phyloP scores from a whole-genome alignment of 2,797 vertebrate species.

The Rhinella marina region DNA sequence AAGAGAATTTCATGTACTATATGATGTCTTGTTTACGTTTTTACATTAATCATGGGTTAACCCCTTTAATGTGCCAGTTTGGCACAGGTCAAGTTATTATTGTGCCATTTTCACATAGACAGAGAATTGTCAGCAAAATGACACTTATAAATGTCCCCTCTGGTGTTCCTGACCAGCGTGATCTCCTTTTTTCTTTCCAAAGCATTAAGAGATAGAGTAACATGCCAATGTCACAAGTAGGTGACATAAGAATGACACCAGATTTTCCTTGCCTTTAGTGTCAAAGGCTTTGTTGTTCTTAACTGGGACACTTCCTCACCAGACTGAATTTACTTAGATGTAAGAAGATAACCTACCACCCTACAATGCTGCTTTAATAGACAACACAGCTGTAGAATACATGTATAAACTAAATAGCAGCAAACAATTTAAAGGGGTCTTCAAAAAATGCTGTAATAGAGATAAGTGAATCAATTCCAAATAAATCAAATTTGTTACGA shows the following conservation, averaged over 20 bases:
- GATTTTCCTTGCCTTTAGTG: constrained; percentile 33
- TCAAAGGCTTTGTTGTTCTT: constrained; percentile 24
- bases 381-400: background rate
- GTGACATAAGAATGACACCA: constrained; percentile 24
- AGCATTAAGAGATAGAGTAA: constrained; percentile 17
- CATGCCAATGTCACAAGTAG: constrained; percentile 6
- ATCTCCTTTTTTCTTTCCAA: background rate
- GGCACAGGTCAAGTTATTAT: background rate
- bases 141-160: background rate
- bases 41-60: too few relatives aligned
- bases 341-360: constrained; percentile 3
- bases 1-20: too few relatives aligned
- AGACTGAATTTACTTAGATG: constrained; percentile 17
- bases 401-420: background rate
- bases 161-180: background rate
- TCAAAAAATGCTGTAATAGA: too few relatives aligned
- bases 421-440: too few relatives aligned
- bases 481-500: too few relatives aligned
- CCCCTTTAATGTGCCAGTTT: too few relatives aligned
- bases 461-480: too few relatives aligned
- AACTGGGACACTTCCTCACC: constrained; percentile 30
- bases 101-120: background rate
- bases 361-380: background rate
- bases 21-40: too few relatives aligned
- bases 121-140: background rate